Evolutionary conservation across 2,113 vertebrate genomes (phyloP).

Genomic region (Pedionomus torquatus): DNA sequence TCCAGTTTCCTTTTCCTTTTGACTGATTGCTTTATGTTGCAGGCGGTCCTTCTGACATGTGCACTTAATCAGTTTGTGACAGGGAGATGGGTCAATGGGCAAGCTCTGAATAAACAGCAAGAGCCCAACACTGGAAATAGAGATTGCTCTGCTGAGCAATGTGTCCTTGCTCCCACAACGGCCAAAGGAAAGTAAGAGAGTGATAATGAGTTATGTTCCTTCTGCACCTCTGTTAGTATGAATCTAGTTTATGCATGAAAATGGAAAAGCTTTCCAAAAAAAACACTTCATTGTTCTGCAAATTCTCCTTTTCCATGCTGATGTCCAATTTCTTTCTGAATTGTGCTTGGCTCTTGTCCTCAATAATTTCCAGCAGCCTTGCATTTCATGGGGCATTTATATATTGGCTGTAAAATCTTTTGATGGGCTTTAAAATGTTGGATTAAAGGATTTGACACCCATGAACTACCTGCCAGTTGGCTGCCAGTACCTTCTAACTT

Average conservation of each 20-base stretch:
- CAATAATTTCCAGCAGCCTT: conserved; percentile 20
- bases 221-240: background rate
- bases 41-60: conserved; percentile 17
- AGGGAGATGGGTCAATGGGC: background rate
- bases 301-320: background rate
- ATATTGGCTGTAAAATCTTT: background rate
- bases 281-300: background rate
- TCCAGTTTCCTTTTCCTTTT: background rate
- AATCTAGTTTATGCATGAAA: background rate
- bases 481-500: background rate
- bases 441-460: conserved; percentile 26
- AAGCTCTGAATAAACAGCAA: background rate
- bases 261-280: conserved; percentile 10
- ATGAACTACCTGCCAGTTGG: background rate
- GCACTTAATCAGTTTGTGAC: conserved; percentile 35
- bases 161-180: background rate
- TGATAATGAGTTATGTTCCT: background rate
- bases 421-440: conserved; percentile 23
- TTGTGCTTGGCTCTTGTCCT: conserved; percentile 12
- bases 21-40: background rate
- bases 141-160: background rate
- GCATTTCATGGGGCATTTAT: background rate
- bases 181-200: background rate
- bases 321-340: conserved; percentile 1
- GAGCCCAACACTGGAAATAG: background rate